phyloP scores from a whole-genome alignment of 1,140 invertebrate genomes.

The Caenorhabditis brenneri region DNA sequence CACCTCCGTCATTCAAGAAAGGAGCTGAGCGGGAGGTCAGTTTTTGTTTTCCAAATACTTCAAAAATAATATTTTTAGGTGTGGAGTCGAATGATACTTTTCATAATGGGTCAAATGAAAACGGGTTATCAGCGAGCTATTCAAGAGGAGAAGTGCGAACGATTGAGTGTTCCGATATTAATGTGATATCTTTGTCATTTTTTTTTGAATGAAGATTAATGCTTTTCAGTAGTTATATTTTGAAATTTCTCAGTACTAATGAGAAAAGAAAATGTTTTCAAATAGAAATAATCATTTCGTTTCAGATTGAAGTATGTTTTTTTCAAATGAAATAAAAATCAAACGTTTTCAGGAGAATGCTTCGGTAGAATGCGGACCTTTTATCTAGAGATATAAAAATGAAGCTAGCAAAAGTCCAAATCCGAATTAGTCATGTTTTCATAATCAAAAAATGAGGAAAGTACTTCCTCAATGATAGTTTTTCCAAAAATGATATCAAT shows the following conservation, averaged over 20 bases:
- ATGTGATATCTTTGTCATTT: slow-evolving; percentile 8
- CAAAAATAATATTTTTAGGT: slow-evolving; percentile 38
- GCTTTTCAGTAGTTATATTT: too few relatives aligned
- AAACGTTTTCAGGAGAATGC: too few relatives aligned
- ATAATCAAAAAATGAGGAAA: too few relatives aligned
- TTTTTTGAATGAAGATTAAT: background rate
- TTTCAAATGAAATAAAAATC: too few relatives aligned
- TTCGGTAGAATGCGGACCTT: too few relatives aligned
- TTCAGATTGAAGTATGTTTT: too few relatives aligned
- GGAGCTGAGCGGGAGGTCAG: slow-evolving; percentile 44
- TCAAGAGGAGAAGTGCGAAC: slow-evolving; percentile 43
- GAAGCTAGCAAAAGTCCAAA: too few relatives aligned
- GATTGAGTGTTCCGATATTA: slow-evolving; percentile 38
- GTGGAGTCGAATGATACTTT: slow-evolving; percentile 54
- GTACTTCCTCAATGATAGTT: background rate
- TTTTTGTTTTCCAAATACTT: background rate
- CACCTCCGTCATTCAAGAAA: slow-evolving; percentile 50
- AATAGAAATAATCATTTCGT: too few relatives aligned
- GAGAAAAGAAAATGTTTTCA: too few relatives aligned
- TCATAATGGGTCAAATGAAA: slow-evolving; percentile 55
- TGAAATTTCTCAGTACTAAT: too few relatives aligned
- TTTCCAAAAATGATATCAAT: background rate
- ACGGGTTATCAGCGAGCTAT: slow-evolving; percentile 47
- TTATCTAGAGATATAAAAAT: too few relatives aligned
- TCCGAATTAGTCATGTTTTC: too few relatives aligned